Conservation (phyloP, 2,113 vertebrate species). For the Oncorhynchus keta region DNA sequence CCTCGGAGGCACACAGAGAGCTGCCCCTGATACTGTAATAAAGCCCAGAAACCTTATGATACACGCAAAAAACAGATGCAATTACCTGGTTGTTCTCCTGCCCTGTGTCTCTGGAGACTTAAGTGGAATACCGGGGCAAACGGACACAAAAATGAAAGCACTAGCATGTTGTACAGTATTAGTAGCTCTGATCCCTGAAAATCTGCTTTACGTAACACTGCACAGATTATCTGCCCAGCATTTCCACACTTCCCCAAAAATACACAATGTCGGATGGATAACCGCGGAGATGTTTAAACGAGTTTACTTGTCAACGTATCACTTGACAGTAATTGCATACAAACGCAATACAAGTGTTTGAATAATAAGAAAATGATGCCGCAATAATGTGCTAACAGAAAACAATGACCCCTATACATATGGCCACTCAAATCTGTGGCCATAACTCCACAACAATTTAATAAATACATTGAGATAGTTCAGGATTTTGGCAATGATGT, state of each 20-base stretch:
- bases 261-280: neutral
- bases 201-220: constrained; percentile 18
- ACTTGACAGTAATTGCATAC: neutral
- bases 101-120: neutral
- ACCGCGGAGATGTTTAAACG: neutral
- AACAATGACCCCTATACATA: too few relatives aligned
- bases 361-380: neutral
- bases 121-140: neutral
- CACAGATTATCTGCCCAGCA: neutral
- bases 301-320: neutral
- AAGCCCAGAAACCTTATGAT: neutral
- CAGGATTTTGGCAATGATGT: too few relatives aligned
- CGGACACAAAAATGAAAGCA: constrained; percentile 10
- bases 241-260: neutral
- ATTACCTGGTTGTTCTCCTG: neutral
- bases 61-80: constrained; percentile 1
- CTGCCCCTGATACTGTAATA: too few relatives aligned
- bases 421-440: too few relatives aligned
- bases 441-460: too few relatives aligned
- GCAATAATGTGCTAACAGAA: too few relatives aligned
- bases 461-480: too few relatives aligned
- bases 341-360: neutral
- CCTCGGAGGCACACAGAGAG: too few relatives aligned
- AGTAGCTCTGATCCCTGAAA: constrained; percentile 20
- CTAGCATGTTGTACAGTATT: constrained; percentile 14